phyloP scores from a whole-genome alignment of 2,888 invertebrate species.

The Plebejus anna region DNA sequence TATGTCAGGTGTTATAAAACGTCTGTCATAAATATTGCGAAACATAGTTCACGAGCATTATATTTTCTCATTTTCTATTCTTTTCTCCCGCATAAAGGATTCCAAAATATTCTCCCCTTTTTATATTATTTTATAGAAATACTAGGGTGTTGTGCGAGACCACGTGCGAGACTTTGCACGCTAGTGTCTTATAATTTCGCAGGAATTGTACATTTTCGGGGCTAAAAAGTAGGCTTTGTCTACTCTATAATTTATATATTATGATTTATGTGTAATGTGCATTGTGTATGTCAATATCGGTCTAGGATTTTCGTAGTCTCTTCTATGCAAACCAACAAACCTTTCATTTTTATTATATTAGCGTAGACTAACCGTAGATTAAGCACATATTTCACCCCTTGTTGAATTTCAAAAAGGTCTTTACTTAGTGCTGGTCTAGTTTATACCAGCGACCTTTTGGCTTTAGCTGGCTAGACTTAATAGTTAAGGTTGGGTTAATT shows the following conservation, averaged over 20 bases:
- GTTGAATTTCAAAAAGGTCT: constrained; percentile 7
- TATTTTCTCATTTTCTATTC: constrained; percentile 35
- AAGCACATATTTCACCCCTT: background rate
- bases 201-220: background rate
- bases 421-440: background rate
- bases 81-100: constrained; percentile 33
- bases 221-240: background rate
- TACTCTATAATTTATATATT: too few relatives aligned
- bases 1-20: constrained; percentile 51
- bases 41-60: constrained; percentile 33
- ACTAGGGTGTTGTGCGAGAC: background rate
- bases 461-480: background rate
- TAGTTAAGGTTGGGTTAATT: background rate
- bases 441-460: background rate
- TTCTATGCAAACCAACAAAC: background rate
- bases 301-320: background rate
- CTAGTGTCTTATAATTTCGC: background rate
- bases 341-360: background rate
- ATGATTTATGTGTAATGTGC: too few relatives aligned
- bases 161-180: background rate
- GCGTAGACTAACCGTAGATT: background rate
- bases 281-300: too few relatives aligned
- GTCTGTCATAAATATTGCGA: constrained; percentile 32
- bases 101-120: constrained; percentile 24
- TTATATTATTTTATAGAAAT: constrained; percentile 8